Base-by-base conservation (phyloP, 2,888 invertebrate species). In the Lomographa bimaculata region DNA sequence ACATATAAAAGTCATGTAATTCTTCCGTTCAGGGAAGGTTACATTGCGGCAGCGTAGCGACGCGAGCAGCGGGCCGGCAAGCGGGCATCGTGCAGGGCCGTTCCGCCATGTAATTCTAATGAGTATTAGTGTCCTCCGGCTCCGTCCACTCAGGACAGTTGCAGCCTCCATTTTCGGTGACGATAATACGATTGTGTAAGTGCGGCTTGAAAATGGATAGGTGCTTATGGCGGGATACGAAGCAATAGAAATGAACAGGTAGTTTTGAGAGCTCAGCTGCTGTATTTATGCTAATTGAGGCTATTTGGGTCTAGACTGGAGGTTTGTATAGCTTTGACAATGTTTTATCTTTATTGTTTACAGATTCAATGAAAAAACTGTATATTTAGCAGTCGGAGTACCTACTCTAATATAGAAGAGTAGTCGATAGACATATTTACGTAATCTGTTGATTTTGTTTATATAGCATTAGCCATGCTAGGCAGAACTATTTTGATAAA, bases 31-130 rank as follows among this genome's bases (percentile, higher is more conserved):
- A n/a, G n/a, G n/a, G n/a, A n/a, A n/a, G 34, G 23, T 30, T 30
- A 32, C 29, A 24, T 19, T 45, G 45, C 11, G 39, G 40, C 18
- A 16, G 19, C 20, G 30, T 36, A 25, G 34, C 39, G 41, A 38
- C 26, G 19, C 12, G 7, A 26, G 33, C 17, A 42, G 34, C 36
- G 46, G 28, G 35, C 35, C 24, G 24, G 37, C 17, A 20, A 42
- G 42, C 42, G 37, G 44, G 18, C 25, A 37, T 30, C 44, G 43
- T 40, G 47, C 42, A 46, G 51, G 55, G 63, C 63, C 72, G 80
- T 81, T 79, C 78, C 79, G 81, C 66, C 78, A 85, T 87, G 87
- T 86, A 85, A 87, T 84, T 87, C 85, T 87, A 87, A 87, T 87
- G 87, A 87, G 86, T 83, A 86, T 86, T 86, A 86, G 80, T 76